A percentile compares a stretch with the other conserved stretches of the same genome.
These are phyloP conservation scores for Caenorhabditis inopinata DNA, from an alignment of 1,140 invertebrate genomes.

Conservation along the genomic window DNA sequence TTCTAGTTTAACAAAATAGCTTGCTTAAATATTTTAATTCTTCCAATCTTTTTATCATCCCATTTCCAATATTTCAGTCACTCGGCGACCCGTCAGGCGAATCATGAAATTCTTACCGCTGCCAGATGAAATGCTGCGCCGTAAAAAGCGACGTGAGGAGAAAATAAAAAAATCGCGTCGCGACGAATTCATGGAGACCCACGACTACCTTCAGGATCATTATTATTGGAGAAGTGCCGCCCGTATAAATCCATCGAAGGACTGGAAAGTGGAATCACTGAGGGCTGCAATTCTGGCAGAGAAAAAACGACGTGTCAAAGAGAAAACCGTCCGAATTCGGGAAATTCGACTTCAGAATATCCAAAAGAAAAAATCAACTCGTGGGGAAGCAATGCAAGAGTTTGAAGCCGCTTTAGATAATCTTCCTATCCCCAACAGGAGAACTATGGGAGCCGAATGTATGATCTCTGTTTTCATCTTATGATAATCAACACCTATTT, in stretches of 20 bases:
- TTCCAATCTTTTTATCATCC: no score
- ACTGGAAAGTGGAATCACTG: slow-evolving; percentile 2
- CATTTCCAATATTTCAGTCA: background rate
- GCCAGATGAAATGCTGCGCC: background rate
- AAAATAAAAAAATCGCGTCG: background rate
- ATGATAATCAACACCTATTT: background rate
- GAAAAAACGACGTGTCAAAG: background rate
- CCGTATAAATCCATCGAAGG: background rate
- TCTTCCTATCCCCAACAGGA: background rate
- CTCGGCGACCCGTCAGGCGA: background rate
- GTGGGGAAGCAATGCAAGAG: background rate
- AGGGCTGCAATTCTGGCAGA: background rate
- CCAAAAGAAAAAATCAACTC: background rate
- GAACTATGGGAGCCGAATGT: slow-evolving; percentile 10
- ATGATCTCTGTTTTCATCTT: no score
- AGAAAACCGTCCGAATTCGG: background rate
- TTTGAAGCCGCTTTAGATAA: background rate
- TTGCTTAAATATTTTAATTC: no score
- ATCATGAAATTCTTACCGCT: background rate
- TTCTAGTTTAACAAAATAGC: no score
- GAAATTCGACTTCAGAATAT: background rate
- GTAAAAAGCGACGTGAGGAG: background rate
- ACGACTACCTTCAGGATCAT: slow-evolving; percentile 9
- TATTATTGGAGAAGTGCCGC: slow-evolving; percentile 25
- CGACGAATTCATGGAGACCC: slow-evolving; percentile 16